A percentile compares a stretch with the other conserved stretches of the same genome.
Conservation (phyloP, 1,140 invertebrate species). For the Drosophila subpulchrella region DNA sequence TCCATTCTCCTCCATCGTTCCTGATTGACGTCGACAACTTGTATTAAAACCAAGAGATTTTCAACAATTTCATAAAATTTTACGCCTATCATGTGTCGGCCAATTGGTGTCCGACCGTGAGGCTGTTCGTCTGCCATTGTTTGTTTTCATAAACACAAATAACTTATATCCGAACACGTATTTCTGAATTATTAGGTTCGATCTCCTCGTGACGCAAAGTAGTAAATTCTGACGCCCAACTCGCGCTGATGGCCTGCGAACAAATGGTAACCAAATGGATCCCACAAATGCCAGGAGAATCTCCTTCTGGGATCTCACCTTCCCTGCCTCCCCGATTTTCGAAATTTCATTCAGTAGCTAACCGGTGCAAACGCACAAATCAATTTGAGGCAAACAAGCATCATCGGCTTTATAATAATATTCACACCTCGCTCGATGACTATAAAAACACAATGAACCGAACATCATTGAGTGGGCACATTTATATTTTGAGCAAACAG, state of each 20-base stretch:
- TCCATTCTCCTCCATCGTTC: too few species aligned
- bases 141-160: constrained; percentile 74
- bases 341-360: constrained; percentile 45
- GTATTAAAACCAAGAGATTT: constrained; percentile 48
- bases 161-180: constrained; percentile 61
- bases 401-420: neutral
- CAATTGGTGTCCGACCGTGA: constrained; percentile 5
- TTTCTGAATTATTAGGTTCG: constrained; percentile 73
- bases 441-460: constrained; percentile 52
- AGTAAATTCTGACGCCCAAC: constrained; percentile 57
- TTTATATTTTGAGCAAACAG: constrained; percentile 16
- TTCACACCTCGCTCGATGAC: constrained; percentile 55
- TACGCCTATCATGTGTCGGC: constrained; percentile 64
- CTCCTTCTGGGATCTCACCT: constrained; percentile 4
- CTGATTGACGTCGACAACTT: constrained; percentile 57
- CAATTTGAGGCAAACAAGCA: constrained; percentile 29
- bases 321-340: neutral
- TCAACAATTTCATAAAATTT: constrained; percentile 74
- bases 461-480: constrained; percentile 12
- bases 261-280: constrained; percentile 57
- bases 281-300: constrained; percentile 13
- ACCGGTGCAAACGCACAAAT: constrained; percentile 55
- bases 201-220: constrained; percentile 66
- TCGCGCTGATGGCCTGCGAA: constrained; percentile 61
- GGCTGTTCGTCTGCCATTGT: constrained; percentile 32